Evolutionary conservation across 2,113 vertebrate species (phyloP).

Genomic region (Eira barbara): DNA sequence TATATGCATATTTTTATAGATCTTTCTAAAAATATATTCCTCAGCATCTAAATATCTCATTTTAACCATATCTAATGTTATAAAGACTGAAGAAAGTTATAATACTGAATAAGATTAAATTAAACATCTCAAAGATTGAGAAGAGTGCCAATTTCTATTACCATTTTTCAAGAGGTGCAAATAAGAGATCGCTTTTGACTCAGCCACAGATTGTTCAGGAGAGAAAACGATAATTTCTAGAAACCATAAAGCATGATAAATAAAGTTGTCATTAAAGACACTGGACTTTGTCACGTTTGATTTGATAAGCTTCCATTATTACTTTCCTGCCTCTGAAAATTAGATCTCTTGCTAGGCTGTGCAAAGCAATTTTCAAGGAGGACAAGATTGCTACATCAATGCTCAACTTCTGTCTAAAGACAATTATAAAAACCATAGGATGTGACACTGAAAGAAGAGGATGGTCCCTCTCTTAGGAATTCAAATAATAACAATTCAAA

Average conservation of each 20-base stretch:
- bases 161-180: background rate
- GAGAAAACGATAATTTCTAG: conserved; percentile 32
- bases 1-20: background rate
- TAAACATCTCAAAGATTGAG: background rate
- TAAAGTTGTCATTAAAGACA: conserved; percentile 57
- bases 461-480: background rate
- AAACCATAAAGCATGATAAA: conserved; percentile 16
- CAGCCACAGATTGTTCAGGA: background rate
- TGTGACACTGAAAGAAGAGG: background rate
- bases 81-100: background rate
- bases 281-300: conserved; percentile 60
- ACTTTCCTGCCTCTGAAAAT: conserved; percentile 70
- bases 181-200: conserved; percentile 38
- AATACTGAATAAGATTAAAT: background rate
- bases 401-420: conserved; percentile 54
- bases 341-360: conserved; percentile 71
- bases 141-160: background rate
- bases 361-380: conserved; percentile 72
- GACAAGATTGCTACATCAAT: conserved; percentile 72
- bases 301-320: conserved; percentile 58
- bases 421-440: background rate
- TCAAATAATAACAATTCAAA: background rate
- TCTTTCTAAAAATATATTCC: background rate
- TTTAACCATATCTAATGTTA: background rate
- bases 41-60: background rate